Evolutionary conservation across 2,113 vertebrate genomes (phyloP).

Genomic region (Sula dactylatra): DNA sequence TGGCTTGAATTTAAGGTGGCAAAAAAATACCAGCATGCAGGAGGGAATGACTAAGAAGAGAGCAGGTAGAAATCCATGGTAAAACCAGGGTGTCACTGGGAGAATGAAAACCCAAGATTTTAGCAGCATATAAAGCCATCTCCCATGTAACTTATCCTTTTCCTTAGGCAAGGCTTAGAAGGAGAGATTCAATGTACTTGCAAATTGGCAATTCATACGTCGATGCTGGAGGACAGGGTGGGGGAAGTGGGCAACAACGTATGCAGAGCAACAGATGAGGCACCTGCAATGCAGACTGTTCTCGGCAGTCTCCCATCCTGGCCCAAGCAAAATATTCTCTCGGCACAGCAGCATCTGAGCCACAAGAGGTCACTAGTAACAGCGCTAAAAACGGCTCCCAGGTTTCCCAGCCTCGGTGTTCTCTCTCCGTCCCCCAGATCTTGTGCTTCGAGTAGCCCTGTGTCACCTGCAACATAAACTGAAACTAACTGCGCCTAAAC

Average conservation of each 20-base stretch:
- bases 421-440: accelerated
- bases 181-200: neutral
- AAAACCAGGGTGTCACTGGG: neutral
- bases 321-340: neutral
- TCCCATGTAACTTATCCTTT: neutral
- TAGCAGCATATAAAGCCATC: neutral
- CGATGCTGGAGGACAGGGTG: neutral
- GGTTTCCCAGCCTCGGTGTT: neutral
- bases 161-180: neutral
- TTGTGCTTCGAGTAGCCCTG: neutral
- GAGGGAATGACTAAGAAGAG: neutral
- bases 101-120: neutral
- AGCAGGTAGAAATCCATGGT: neutral
- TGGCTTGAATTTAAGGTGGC: neutral
- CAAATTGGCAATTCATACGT: accelerated
- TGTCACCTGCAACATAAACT: neutral
- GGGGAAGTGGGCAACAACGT: neutral
- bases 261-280: neutral
- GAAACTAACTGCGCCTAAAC: neutral
- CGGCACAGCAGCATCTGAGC: neutral
- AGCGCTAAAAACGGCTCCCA: neutral
- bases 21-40: neutral
- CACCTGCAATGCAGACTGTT: neutral
- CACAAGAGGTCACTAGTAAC: neutral
- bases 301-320: accelerated